These are phyloP conservation scores for Diaperis boleti DNA, from an alignment of 2,888 invertebrate genomes.

Conservation along the genomic window DNA sequence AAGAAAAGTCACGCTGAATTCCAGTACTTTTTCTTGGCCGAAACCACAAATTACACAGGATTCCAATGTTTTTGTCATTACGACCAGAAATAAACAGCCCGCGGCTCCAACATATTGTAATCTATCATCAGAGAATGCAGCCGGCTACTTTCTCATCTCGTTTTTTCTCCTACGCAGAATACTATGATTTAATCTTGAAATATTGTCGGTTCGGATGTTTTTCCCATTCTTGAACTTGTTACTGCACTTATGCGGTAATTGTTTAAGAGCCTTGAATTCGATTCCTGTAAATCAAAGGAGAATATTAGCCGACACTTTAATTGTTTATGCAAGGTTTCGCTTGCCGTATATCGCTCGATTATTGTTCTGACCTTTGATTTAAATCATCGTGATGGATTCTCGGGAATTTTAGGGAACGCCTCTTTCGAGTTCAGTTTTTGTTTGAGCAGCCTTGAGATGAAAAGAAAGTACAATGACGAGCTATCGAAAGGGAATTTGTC, in stretches of 20 bases:
- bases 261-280: conserved; percentile 18
- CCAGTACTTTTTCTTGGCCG: conserved; percentile 4
- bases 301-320: conserved; percentile 20
- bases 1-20: background rate
- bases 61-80: conserved; percentile 20
- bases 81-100: conserved; percentile 29
- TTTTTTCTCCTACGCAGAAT: conserved; percentile 8
- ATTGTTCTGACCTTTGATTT: conserved; percentile 21
- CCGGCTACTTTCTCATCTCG: conserved; percentile 37
- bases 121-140: conserved; percentile 30
- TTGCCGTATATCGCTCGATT: conserved; percentile 19
- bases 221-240: conserved; percentile 28
- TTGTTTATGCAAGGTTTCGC: conserved; percentile 29
- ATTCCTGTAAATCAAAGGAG: conserved; percentile 8
- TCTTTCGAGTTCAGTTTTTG: conserved; percentile 18
- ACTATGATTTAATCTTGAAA: conserved; percentile 29
- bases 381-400: conserved; percentile 31
- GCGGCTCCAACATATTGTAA: conserved; percentile 27
- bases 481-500: background rate
- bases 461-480: conserved; percentile 1
- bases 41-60: conserved; percentile 34
- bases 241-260: conserved; percentile 4
- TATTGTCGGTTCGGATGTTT: conserved; percentile 16
- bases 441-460: conserved; percentile 14
- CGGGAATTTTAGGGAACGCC: conserved; percentile 31